Conservation (phyloP, 64 coral and sea anemone species). For the Acropora yongei region DNA sequence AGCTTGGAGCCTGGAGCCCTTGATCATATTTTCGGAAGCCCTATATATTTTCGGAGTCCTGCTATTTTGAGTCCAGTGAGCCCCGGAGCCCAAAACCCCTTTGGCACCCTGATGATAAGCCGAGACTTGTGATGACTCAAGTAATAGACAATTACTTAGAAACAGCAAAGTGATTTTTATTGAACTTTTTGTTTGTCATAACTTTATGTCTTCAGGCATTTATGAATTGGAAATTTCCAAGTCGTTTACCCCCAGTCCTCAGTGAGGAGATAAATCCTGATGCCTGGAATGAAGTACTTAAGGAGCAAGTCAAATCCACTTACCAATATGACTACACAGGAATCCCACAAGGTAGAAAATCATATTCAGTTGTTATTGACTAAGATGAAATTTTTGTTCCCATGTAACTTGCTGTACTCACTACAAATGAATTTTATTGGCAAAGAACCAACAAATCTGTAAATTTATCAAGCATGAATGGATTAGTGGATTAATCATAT, state of each 20-base stretch:
- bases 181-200: not conserved
- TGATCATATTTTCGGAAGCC: too few relatives aligned
- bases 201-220: constrained; percentile 56
- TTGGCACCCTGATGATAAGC: too few relatives aligned
- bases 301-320: constrained; percentile 83
- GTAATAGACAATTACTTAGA: too few relatives aligned
- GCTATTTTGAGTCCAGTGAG: too few relatives aligned
- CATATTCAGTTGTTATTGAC: not conserved
- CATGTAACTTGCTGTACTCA: not conserved
- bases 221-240: constrained; percentile 83
- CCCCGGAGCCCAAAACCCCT: too few relatives aligned
- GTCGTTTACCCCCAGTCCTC: constrained; percentile 37
- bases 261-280: constrained; percentile 36
- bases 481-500: too few relatives aligned
- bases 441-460: not conserved
- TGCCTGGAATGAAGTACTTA: constrained; percentile 63
- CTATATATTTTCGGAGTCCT: too few relatives aligned
- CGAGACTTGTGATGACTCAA: too few relatives aligned
- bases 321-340: constrained; percentile 94
- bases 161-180: not conserved
- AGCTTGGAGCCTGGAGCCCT: too few relatives aligned
- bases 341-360: constrained; percentile 83
- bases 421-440: not conserved
- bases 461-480: not conserved
- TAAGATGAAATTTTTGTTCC: not conserved